Evolutionary conservation across 2,113 vertebrate genomes (phyloP).

Genomic region (Chaenocephalus aceratus): DNA sequence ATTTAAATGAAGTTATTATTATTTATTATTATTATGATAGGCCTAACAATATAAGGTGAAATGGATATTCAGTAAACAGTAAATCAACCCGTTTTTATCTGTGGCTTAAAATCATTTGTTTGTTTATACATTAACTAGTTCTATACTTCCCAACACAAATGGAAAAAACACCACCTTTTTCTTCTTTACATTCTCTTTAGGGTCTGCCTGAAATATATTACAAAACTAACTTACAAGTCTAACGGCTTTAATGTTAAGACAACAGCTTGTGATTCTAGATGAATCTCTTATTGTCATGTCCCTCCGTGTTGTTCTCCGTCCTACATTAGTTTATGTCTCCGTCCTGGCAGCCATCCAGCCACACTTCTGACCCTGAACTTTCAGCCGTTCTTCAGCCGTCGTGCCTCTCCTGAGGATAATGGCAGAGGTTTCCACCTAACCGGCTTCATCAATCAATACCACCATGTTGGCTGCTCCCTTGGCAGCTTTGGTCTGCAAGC

Average conservation of each 20-base stretch:
- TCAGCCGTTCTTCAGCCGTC: constrained; percentile 39
- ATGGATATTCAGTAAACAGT: neutral
- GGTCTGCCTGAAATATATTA: neutral
- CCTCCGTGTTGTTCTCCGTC: neutral
- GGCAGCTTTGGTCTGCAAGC: constrained; percentile 69
- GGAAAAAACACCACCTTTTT: neutral
- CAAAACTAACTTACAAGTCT: neutral
- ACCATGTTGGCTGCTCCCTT: constrained; percentile 42
- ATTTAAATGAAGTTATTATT: too few species aligned
- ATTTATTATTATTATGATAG: too few species aligned
- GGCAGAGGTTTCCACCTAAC: constrained; percentile 42
- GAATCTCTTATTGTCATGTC: neutral
- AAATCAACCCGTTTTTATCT: neutral
- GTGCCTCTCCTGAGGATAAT: constrained; percentile 34
- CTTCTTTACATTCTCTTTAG: neutral
- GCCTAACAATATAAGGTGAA: neutral
- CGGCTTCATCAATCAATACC: constrained; percentile 67
- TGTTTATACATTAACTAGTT: neutral
- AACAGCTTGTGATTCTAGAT: neutral
- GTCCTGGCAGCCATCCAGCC: constrained; percentile 29
- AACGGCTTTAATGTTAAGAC: neutral
- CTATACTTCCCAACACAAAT: neutral
- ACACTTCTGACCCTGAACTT: constrained; percentile 42
- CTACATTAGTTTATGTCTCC: constrained; percentile 10
- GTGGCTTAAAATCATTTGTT: neutral